Percentiles rank a stretch among this genome's conserved stretches.
phyloP scores from a whole-genome alignment of 2,888 invertebrate species.

The Subacronicta megacephala region DNA sequence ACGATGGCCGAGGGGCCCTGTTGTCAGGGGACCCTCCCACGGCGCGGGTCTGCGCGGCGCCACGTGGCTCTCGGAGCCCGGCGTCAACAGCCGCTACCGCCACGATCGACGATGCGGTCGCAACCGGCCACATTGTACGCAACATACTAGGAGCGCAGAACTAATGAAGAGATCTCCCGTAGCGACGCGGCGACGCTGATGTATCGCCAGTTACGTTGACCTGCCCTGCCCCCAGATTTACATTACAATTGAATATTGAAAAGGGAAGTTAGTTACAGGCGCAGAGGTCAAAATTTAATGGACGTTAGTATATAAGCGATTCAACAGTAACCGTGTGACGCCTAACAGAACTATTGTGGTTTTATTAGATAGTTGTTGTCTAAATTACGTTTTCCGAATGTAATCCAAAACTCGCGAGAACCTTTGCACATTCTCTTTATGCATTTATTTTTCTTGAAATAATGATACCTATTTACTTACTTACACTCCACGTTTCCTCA shows the following conservation, averaged over 20 bases:
- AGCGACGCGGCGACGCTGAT: constrained; percentile 3
- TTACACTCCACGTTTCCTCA: too few relatives aligned
- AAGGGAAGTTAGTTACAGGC: constrained; percentile 9
- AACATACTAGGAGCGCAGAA: constrained; percentile 81
- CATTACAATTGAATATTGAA: constrained; percentile 18
- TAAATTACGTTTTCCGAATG: constrained; percentile 47
- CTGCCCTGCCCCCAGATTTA: constrained; percentile 50
- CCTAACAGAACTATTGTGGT: constrained; percentile 43
- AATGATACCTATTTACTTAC: too few relatives aligned
- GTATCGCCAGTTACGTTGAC: constrained; percentile 51
- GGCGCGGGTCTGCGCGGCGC: constrained; percentile 40
- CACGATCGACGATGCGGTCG: constrained; percentile 64
- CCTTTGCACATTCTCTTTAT: constrained; percentile 1
- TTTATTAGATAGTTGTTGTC: constrained; percentile 31
- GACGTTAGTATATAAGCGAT: constrained; percentile 59
- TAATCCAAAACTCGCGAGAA: constrained; percentile 39
- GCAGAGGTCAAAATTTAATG: constrained; percentile 52
- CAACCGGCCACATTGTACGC: constrained; percentile 83
- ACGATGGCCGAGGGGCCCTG: constrained; percentile 46
- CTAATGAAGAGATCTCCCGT: constrained; percentile 55
- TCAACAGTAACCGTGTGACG: constrained; percentile 39
- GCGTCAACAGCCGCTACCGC: constrained; percentile 53
- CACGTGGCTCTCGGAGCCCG: constrained; percentile 12
- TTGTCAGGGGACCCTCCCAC: constrained; percentile 61
- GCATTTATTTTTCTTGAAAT: too few relatives aligned